phyloP scores from a whole-genome alignment of 2,888 invertebrate species.

The Emmelina monodactyla region DNA sequence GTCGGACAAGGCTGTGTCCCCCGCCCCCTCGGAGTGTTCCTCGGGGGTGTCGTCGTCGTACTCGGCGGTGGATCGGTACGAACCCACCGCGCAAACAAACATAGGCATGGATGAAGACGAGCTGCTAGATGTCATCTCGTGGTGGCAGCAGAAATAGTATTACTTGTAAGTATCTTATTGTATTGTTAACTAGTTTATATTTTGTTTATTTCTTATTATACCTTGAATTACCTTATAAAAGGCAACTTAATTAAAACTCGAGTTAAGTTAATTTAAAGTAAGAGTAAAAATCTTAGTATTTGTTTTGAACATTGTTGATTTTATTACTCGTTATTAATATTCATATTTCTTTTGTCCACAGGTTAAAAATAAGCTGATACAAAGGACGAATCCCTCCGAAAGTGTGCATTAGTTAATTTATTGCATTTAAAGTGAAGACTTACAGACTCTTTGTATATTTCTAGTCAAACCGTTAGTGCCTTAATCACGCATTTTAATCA shows the following conservation, averaged over 20 bases:
- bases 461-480: constrained; percentile 60
- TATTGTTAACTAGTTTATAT: constrained; percentile 2
- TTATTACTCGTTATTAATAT: constrained; percentile 13
- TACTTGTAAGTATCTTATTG: constrained; percentile 31
- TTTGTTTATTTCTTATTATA: constrained; percentile 5
- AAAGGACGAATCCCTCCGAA: constrained; percentile 54
- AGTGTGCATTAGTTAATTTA: constrained; percentile 37
- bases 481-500: too few species aligned
- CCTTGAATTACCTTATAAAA: background rate
- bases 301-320: background rate
- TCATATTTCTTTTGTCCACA: constrained; percentile 38
- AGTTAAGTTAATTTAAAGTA: background rate
- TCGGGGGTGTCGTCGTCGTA: constrained; percentile 63
- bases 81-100: constrained; percentile 52
- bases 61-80: constrained; percentile 50
- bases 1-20: constrained; percentile 75
- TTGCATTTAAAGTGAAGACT: constrained; percentile 44
- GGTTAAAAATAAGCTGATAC: constrained; percentile 23
- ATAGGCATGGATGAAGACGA: constrained; percentile 86
- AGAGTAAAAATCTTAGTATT: background rate
- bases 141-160: constrained; percentile 78
- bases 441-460: constrained; percentile 56
- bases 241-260: background rate
- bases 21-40: constrained; percentile 76
- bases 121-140: constrained; percentile 85